phyloP scores from a whole-genome alignment of 2,888 invertebrate genomes.

The Stenodema calcarata region DNA sequence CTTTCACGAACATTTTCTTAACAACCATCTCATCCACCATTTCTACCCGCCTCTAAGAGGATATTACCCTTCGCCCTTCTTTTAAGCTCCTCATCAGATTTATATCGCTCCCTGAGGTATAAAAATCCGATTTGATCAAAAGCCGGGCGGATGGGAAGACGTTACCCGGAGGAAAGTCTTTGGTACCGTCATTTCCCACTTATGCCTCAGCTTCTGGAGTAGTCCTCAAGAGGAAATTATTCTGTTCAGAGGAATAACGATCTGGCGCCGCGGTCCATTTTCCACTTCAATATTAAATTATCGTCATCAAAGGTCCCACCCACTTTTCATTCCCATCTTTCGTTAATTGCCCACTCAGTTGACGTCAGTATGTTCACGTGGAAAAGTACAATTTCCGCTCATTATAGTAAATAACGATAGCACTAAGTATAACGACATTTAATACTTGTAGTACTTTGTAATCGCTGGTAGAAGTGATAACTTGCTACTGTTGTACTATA shows the following conservation, averaged over 20 bases:
- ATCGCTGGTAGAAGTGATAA: too few relatives aligned
- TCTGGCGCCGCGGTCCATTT: background rate
- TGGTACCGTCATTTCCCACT: background rate
- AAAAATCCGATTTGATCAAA: conserved; percentile 2
- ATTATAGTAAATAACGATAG: background rate
- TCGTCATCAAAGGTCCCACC: background rate
- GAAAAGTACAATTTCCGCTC: background rate
- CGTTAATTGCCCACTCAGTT: background rate
- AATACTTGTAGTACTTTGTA: too few relatives aligned
- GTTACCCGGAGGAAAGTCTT: background rate
- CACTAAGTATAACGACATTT: too few relatives aligned
- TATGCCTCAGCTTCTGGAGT: background rate
- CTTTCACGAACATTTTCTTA: background rate
- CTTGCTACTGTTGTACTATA: too few relatives aligned
- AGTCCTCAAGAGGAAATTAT: background rate
- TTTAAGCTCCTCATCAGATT: background rate
- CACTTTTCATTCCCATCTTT: background rate
- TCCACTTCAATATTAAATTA: background rate
- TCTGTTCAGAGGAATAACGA: background rate
- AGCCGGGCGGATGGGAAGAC: background rate
- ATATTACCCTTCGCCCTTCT: background rate
- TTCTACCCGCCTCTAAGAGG: background rate
- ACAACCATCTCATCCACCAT: background rate
- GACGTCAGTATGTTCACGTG: background rate
- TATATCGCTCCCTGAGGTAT: background rate